Percentiles rank a stretch among this genome's conserved stretches.
These are phyloP conservation scores for Acanthisitta chloris DNA, from an alignment of 2,113 vertebrate genomes.

Conservation along the genomic window DNA sequence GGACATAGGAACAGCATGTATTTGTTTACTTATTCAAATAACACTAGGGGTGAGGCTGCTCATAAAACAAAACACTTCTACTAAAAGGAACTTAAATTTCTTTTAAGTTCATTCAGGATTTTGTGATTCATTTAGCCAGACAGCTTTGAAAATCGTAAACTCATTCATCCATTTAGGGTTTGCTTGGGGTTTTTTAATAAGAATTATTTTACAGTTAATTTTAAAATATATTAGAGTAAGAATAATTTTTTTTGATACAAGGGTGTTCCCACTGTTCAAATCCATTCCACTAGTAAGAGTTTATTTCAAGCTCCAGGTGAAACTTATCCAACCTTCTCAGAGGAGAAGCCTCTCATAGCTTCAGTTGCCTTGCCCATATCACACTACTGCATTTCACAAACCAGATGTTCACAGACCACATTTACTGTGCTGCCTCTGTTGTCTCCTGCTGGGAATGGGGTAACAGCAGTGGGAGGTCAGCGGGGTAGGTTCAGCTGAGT, in stretches of 20 bases:
- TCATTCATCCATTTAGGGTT: neutral
- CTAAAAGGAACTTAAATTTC: neutral
- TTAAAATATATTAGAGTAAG: neutral
- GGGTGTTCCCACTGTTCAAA: neutral
- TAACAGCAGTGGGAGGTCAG: neutral
- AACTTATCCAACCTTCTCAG: neutral
- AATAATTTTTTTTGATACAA: neutral
- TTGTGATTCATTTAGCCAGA: neutral
- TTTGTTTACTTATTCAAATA: constrained; percentile 54
- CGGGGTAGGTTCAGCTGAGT: neutral
- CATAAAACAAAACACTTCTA: neutral
- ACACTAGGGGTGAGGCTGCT: neutral
- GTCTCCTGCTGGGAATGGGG: neutral
- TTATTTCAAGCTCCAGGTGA: neutral
- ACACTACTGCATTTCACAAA: neutral
- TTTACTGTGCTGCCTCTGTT: neutral
- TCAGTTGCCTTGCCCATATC: neutral
- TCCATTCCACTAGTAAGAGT: neutral
- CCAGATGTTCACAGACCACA: too few relatives aligned
- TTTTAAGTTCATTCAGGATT: neutral
- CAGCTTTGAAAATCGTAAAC: neutral
- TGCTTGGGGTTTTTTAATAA: accelerated
- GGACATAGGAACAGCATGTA: constrained; percentile 2
- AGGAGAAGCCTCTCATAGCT: neutral
- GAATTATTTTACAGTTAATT: neutral